Conservation (phyloP, 2,888 invertebrate genomes). For the Sinelater perroti region DNA sequence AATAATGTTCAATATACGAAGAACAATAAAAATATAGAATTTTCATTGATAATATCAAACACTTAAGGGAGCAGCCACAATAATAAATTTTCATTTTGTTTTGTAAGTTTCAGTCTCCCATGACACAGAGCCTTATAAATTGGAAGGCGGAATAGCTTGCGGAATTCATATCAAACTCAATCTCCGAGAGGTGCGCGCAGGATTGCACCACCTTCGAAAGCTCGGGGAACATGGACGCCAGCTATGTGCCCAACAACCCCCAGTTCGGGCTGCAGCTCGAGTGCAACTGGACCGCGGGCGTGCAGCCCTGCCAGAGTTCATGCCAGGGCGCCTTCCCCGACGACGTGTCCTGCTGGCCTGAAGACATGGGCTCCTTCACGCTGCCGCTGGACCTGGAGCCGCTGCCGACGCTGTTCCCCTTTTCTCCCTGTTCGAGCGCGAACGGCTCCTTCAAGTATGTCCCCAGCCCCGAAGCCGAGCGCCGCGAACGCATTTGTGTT, state of each 20-base stretch:
- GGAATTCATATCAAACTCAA: slow-evolving; percentile 35
- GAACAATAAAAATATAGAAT: too few relatives aligned
- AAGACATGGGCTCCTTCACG: slow-evolving; percentile 88
- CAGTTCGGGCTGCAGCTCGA: slow-evolving; percentile 69
- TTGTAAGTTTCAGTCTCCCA: too few relatives aligned
- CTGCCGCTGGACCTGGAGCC: slow-evolving; percentile 89
- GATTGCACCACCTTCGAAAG: slow-evolving; percentile 45
- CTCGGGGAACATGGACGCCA: slow-evolving; percentile 63
- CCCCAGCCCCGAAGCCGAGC: too few relatives aligned
- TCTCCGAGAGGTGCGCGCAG: slow-evolving; percentile 43
- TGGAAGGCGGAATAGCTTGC: neutral
- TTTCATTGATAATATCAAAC: too few relatives aligned
- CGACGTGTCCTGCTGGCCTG: slow-evolving; percentile 62
- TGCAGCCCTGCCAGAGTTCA: slow-evolving; percentile 56
- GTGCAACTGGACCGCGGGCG: slow-evolving; percentile 58
- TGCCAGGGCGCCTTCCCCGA: slow-evolving; percentile 58
- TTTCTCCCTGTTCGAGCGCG: slow-evolving; percentile 80
- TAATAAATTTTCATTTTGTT: too few relatives aligned
- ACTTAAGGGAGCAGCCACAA: too few relatives aligned
- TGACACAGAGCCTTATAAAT: too few relatives aligned
- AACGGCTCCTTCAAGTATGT: slow-evolving; percentile 47
- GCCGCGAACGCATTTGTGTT: too few relatives aligned
- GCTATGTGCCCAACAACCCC: slow-evolving; percentile 74
- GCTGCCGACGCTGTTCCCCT: slow-evolving; percentile 84
- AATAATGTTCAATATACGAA: too few relatives aligned